A percentile compares a stretch with the other conserved stretches of the same genome.
These are phyloP conservation scores for Lagopus leucura DNA, from an alignment of 2,113 vertebrate species.

Conservation along the genomic window DNA sequence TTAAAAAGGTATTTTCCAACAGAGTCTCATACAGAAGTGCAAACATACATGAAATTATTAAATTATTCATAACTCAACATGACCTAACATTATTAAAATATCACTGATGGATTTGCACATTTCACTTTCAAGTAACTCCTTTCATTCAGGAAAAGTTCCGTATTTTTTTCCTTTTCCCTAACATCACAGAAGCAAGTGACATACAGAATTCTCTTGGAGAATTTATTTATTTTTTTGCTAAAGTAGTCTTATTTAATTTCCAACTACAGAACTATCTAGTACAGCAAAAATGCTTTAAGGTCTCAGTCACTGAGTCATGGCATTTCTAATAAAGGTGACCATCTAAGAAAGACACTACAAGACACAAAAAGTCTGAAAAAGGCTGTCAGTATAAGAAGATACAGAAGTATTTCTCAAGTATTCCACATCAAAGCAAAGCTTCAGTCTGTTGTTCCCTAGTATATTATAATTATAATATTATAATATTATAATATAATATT, in stretches of 20 bases:
- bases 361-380: background rate
- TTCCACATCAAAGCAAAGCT: background rate
- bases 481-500: no score
- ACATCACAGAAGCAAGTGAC: slow-evolving; percentile 13
- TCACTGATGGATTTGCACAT: slow-evolving; percentile 41
- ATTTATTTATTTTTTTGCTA: background rate
- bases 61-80: slow-evolving; percentile 63
- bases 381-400: background rate
- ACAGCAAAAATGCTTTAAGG: slow-evolving; percentile 36
- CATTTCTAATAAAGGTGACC: background rate
- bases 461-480: no score
- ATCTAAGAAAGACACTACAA: background rate
- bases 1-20: slow-evolving; percentile 65
- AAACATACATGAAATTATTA: slow-evolving; percentile 51
- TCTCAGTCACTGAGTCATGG: background rate
- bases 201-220: background rate
- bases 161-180: no score
- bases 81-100: slow-evolving; percentile 65
- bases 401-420: background rate
- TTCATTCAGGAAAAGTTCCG: slow-evolving; percentile 43
- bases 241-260: slow-evolving; percentile 30
- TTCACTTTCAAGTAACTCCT: slow-evolving; percentile 59
- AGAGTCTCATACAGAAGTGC: slow-evolving; percentile 54
- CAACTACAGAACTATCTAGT: slow-evolving; percentile 1
- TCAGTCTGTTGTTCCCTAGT: background rate